phyloP scores from a whole-genome alignment of 1,140 invertebrate genomes.

The Ceratosolen solmsi region DNA sequence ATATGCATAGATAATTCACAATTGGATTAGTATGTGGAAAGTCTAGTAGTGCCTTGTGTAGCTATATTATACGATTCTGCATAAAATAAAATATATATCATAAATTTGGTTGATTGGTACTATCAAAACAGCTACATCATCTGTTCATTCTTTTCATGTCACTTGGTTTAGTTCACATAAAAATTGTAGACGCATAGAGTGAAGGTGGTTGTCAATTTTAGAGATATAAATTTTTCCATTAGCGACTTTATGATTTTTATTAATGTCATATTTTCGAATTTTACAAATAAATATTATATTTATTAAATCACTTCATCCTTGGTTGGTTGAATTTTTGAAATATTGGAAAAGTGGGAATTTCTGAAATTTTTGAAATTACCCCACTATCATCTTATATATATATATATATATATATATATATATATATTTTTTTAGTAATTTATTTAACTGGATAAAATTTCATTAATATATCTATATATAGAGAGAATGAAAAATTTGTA shows the following conservation, averaged over 20 bases:
- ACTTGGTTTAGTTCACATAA: background rate
- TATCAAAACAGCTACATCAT: background rate
- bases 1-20: background rate
- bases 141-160: background rate
- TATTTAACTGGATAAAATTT: too few species aligned
- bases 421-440: too few species aligned
- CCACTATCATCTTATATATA: too few species aligned
- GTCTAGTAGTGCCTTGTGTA: slow-evolving; percentile 29
- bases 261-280: slow-evolving; percentile 58
- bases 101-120: background rate
- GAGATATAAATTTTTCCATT: slow-evolving; percentile 61
- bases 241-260: slow-evolving; percentile 68
- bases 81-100: slow-evolving; percentile 27
- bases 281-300: slow-evolving; percentile 52
- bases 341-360: background rate
- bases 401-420: too few species aligned
- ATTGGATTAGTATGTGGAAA: slow-evolving; percentile 13
- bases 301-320: slow-evolving; percentile 39
- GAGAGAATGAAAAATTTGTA: too few species aligned
- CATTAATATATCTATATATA: too few species aligned
- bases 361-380: background rate
- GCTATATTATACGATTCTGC: slow-evolving; percentile 9
- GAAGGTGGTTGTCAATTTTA: slow-evolving; percentile 6
- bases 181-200: background rate
- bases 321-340: slow-evolving; percentile 33